phyloP scores from a whole-genome alignment of 1,140 invertebrate species.

The Drosophila saltans region DNA sequence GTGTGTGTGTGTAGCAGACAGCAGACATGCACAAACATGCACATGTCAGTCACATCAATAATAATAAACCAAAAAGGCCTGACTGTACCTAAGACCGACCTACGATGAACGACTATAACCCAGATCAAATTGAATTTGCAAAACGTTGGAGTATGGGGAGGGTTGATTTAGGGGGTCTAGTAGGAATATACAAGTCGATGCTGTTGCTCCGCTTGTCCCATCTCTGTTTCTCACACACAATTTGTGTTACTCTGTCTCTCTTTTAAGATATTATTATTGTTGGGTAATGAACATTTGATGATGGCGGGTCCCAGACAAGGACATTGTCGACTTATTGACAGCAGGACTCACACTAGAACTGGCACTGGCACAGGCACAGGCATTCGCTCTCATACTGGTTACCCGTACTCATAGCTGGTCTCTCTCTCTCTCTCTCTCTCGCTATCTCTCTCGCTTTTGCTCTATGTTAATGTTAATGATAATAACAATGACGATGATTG shows the following conservation, averaged over 20 bases:
- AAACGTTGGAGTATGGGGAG: background rate
- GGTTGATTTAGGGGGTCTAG: background rate
- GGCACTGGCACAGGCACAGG: background rate
- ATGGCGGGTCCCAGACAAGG: slow-evolving; percentile 18
- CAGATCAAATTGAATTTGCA: slow-evolving; percentile 11
- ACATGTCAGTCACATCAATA: slow-evolving; percentile 12
- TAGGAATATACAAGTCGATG: background rate
- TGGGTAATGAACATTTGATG: slow-evolving; percentile 22
- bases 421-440: background rate
- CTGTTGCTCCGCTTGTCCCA: background rate
- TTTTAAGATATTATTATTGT: slow-evolving; percentile 10
- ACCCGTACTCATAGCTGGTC: background rate
- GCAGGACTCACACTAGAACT: slow-evolving; percentile 3
- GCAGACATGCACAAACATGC: slow-evolving; percentile 11
- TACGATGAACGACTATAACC: background rate
- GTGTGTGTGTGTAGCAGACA: background rate
- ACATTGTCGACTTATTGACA: slow-evolving; percentile 22
- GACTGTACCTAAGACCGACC: slow-evolving; percentile 35
- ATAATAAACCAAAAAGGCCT: slow-evolving; percentile 23
- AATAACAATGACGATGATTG: slow-evolving; percentile 24
- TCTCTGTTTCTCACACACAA: background rate
- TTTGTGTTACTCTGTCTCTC: background rate
- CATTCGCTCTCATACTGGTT: background rate
- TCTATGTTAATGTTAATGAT: slow-evolving; percentile 21
- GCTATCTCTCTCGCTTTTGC: background rate